A percentile compares a stretch with the other conserved stretches of the same genome.
Evolutionary conservation across 2,113 vertebrate species (phyloP).

Genomic region (Turnix velox): DNA sequence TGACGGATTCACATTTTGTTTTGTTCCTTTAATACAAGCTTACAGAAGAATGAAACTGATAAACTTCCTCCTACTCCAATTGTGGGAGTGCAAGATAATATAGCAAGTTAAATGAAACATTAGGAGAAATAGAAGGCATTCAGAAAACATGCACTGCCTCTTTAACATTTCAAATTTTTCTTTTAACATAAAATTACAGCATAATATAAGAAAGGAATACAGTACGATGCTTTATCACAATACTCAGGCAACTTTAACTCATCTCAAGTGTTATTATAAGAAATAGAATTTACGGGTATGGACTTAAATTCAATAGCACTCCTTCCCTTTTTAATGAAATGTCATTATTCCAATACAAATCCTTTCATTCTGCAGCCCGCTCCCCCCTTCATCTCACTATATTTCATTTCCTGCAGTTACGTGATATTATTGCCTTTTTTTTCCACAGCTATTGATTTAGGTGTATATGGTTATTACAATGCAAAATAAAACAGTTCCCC

Average conservation of each 20-base stretch:
- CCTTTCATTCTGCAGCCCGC: slow-evolving; percentile 79
- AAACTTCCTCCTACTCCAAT: slow-evolving; percentile 13
- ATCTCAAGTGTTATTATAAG: slow-evolving; percentile 83
- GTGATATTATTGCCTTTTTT: slow-evolving; percentile 86
- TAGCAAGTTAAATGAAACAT: slow-evolving; percentile 62
- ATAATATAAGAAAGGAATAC: slow-evolving; percentile 63
- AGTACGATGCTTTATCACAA: slow-evolving; percentile 75
- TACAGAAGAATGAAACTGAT: slow-evolving; percentile 16
- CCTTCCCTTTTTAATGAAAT: slow-evolving; percentile 89
- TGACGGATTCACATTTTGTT: background rate
- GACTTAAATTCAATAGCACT: slow-evolving; percentile 79
- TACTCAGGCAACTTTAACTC: slow-evolving; percentile 77
- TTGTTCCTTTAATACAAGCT: background rate
- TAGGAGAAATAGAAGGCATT: slow-evolving; percentile 48
- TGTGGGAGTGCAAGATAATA: slow-evolving; percentile 27
- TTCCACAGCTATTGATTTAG: slow-evolving; percentile 90
- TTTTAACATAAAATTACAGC: slow-evolving; percentile 72
- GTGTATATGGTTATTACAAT: slow-evolving; percentile 93
- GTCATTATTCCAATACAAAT: slow-evolving; percentile 92
- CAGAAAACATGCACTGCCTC: slow-evolving; percentile 57
- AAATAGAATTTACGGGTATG: slow-evolving; percentile 83
- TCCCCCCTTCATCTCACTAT: slow-evolving; percentile 76
- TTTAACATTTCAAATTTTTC: slow-evolving; percentile 72
- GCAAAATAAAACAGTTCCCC: slow-evolving; percentile 86
- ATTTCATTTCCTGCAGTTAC: slow-evolving; percentile 89